A percentile compares a stretch with the other conserved stretches of the same genome.
Evolutionary conservation across 2,888 invertebrate species (phyloP).

Genomic region (Xylota sylvarum): DNA sequence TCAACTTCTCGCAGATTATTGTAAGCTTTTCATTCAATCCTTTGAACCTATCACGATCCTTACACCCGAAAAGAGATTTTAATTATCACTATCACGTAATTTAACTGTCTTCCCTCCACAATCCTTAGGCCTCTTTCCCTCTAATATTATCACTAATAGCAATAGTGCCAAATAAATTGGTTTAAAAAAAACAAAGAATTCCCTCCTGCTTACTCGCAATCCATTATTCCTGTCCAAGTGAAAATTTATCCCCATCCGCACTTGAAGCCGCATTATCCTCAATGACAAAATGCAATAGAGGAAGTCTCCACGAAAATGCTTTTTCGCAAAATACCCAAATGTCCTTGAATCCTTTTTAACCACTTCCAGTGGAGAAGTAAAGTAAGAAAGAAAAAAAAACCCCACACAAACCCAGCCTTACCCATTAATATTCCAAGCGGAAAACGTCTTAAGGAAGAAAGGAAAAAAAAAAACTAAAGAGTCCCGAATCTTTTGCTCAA

Average conservation of each 20-base stretch:
- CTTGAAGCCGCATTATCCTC: conserved; percentile 58
- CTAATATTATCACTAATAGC: background rate
- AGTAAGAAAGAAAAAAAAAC: background rate
- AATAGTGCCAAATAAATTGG: conserved; percentile 29
- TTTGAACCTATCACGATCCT: too few relatives aligned
- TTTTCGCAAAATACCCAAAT: conserved; percentile 25
- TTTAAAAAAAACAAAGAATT: conserved; percentile 19
- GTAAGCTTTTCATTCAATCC: too few relatives aligned
- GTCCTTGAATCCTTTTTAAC: conserved; percentile 68
- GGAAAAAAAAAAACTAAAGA: conserved; percentile 22
- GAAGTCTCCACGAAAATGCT: conserved; percentile 56
- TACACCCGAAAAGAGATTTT: too few relatives aligned
- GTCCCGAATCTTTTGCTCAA: conserved; percentile 50
- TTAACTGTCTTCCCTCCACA: too few relatives aligned
- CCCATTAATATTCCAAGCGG: conserved; percentile 70
- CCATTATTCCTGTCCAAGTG: conserved; percentile 58
- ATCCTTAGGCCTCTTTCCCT: background rate
- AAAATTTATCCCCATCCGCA: conserved; percentile 59
- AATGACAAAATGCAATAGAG: conserved; percentile 59
- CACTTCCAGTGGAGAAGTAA: conserved; percentile 36
- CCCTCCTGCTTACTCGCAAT: conserved; percentile 27
- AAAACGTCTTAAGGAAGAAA: conserved; percentile 61
- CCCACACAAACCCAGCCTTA: background rate
- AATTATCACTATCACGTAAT: too few relatives aligned
- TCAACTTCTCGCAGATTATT: too few relatives aligned